A percentile compares a stretch with the other conserved stretches of the same genome.
Evolutionary conservation across 1,140 invertebrate genomes (phyloP).

Genomic region (Chrysomallon squamiferum): DNA sequence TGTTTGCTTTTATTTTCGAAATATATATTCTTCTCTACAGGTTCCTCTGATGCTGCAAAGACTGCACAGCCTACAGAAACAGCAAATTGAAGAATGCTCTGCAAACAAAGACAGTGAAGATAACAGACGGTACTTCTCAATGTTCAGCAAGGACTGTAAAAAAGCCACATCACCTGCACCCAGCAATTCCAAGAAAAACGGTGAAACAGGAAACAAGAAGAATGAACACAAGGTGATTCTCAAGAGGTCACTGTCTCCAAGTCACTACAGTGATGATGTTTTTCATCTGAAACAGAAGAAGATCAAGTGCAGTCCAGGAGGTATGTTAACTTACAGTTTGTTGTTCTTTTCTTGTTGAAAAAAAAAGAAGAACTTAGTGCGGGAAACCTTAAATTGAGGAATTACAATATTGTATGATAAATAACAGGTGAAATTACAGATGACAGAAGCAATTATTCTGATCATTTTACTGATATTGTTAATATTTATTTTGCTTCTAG

Average conservation of each 20-base stretch:
- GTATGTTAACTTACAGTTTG: neutral
- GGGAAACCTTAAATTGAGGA: no score
- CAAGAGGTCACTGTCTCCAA: constrained; percentile 40
- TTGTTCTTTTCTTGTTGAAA: no score
- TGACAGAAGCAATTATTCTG: no score
- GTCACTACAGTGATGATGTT: constrained; percentile 34
- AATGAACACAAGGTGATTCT: constrained; percentile 11
- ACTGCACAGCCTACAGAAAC: constrained; percentile 71
- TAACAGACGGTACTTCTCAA: constrained; percentile 23
- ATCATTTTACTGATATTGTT: no score
- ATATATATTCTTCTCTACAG: no score
- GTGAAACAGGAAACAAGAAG: neutral
- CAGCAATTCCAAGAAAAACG: neutral
- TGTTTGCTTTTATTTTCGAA: no score
- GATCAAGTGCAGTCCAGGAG: constrained; percentile 20
- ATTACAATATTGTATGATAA: no score
- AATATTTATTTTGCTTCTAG: no score
- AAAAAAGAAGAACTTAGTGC: no score
- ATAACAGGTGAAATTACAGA: no score
- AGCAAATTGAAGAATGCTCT: constrained; percentile 60
- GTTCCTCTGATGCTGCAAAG: constrained; percentile 85
- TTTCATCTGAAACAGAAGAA: constrained; percentile 20
- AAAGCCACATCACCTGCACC: neutral
- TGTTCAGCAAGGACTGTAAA: constrained; percentile 9
- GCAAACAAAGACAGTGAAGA: constrained; percentile 25